phyloP scores from a whole-genome alignment of 2,797 vertebrate genomes.

The Amblyraja radiata region DNA sequence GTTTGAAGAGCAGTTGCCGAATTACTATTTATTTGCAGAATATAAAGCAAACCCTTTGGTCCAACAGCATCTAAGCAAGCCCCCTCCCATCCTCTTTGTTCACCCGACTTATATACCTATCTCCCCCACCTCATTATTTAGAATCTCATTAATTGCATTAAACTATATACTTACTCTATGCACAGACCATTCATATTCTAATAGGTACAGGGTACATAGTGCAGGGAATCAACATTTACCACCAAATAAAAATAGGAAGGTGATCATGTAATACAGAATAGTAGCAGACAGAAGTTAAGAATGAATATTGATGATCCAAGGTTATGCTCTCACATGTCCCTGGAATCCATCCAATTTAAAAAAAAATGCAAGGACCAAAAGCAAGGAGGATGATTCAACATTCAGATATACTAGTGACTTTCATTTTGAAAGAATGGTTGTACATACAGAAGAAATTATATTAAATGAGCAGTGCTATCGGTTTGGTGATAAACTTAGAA shows the following conservation, averaged over 20 bases:
- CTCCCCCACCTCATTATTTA: neutral
- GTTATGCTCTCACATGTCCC: neutral
- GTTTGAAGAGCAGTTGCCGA: too few relatives aligned
- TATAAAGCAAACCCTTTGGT: too few relatives aligned
- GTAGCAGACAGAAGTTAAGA: neutral
- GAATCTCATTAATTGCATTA: neutral
- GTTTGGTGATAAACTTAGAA: neutral
- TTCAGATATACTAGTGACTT: neutral
- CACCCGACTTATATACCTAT: neutral
- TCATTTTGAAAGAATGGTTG: neutral
- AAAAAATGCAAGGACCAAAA: neutral
- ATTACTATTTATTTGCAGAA: neutral
- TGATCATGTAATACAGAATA: neutral
- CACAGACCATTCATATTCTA: neutral
- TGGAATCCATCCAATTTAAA: neutral
- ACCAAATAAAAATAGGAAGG: neutral
- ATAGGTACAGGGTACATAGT: neutral
- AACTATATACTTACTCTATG: neutral
- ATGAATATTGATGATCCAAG: neutral
- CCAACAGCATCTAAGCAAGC: neutral
- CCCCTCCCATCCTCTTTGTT: neutral
- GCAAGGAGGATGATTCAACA: neutral
- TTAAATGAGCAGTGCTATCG: neutral
- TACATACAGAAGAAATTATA: neutral
- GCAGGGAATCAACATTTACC: neutral